Evolutionary conservation across 2,113 vertebrate genomes (phyloP).

Genomic region (Chiloscyllium plagiosum): DNA sequence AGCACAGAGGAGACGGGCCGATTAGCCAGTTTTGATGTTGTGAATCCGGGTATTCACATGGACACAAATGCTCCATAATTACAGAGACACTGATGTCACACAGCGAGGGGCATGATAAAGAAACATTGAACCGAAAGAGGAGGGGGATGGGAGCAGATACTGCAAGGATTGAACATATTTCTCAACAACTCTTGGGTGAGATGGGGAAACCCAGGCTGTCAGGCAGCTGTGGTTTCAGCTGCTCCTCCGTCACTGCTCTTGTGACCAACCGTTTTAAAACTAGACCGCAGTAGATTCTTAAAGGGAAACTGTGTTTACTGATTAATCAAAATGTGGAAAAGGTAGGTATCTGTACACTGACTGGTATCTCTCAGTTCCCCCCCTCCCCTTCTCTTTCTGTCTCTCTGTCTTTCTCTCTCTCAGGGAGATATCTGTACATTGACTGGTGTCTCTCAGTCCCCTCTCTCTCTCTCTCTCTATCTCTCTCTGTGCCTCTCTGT

Average conservation of each 20-base stretch:
- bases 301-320: neutral
- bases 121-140: no score
- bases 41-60: accelerated
- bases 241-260: neutral
- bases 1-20: no score
- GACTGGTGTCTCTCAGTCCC: no score
- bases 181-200: no score
- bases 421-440: neutral
- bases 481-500: neutral
- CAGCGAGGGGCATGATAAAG: neutral
- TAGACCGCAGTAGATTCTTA: neutral
- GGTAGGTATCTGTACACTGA: no score
- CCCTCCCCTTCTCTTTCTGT: no score
- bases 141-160: no score
- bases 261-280: neutral
- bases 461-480: no score
- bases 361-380: no score
- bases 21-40: neutral
- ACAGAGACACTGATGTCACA: neutral
- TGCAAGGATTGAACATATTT: no score
- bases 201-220: no score
- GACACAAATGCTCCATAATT: neutral
- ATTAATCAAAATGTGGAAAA: neutral
- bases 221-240: neutral
- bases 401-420: neutral